These are phyloP conservation scores for Tetraneura akinire DNA, from an alignment of 1,140 invertebrate species.

Conservation along the genomic window DNA sequence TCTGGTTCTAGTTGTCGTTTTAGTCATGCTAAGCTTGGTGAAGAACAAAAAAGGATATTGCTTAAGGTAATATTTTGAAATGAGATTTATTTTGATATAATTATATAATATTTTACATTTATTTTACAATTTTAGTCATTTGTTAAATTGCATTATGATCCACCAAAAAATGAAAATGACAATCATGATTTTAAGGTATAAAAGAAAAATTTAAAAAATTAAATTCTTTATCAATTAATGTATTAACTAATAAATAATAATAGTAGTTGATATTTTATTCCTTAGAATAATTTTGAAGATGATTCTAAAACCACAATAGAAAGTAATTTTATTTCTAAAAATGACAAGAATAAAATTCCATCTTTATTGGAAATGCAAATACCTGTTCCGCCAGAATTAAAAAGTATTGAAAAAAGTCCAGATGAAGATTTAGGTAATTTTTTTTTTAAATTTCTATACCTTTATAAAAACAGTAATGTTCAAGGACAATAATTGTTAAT, in stretches of 20 bases:
- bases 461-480: no score
- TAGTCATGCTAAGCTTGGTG: constrained; percentile 81
- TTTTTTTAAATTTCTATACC: no score
- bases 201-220: no score
- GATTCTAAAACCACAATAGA: not conserved
- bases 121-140: constrained; percentile 36
- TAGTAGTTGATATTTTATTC: not conserved
- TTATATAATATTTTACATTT: no score
- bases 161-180: constrained; percentile 31
- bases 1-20: constrained; percentile 87
- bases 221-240: no score
- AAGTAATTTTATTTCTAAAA: constrained; percentile 38
- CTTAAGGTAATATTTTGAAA: constrained; percentile 61
- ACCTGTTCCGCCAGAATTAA: constrained; percentile 35
- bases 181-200: constrained; percentile 38
- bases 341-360: constrained; percentile 41
- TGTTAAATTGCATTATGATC: constrained; percentile 39
- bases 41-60: constrained; percentile 69
- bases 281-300: constrained; percentile 28
- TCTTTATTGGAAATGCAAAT: constrained; percentile 49
- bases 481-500: no score
- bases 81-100: not conserved
- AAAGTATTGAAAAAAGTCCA: constrained; percentile 21
- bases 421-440: constrained; percentile 26
- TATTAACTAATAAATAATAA: no score